Evolutionary conservation across 1,140 invertebrate genomes (phyloP), one percentile per base, ranked within the genome.

Genomic region (Drosophila serrata): DNA sequence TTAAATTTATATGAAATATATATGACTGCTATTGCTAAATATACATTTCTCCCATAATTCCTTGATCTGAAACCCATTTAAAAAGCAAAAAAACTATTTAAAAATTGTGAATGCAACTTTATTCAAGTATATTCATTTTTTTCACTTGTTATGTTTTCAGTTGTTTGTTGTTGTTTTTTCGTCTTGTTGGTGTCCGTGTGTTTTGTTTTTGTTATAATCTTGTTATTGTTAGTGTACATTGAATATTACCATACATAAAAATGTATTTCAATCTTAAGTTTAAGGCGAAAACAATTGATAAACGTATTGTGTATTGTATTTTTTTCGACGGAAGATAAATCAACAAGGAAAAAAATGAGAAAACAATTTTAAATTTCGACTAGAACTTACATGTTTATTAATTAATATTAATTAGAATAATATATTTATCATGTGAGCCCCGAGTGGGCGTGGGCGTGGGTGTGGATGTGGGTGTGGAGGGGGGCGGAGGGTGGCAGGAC

Each of bases 61-160:
- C 6, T 22, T 3, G n/a, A 24, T 15, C 7, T 6, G 1, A 24
- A 45, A 24, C 7, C 6, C 6, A 13, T 45, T 45, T 3, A 3
- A 53, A 19, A 11, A 29, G 15, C 22, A 27, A 51, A 40, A 73
- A 33, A 35, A 55, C 24, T 19, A 69, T 72, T 75, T 87, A 87
- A 87, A 90, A 90, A 90, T 82, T 88, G 79, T 92, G 90, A 92
- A 91, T 92, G 74, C 87, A 92, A 92, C 87, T 92, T 92, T 92
- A 92, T 92, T 92, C 81, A 90, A 81, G 85, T 79, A 81, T 90
- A 84, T 90, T 90, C 87, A 82, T 68, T 43, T 74, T 74, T 65
- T 68, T 58, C 31, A 45, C 48, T 55, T 62, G 45, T 85, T 65
- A 33, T 65, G 57, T 42, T 76, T 69, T 46, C 51, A 64, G 42